phyloP scores from a whole-genome alignment of 1,140 invertebrate genomes.

The Drosophila guanche region DNA sequence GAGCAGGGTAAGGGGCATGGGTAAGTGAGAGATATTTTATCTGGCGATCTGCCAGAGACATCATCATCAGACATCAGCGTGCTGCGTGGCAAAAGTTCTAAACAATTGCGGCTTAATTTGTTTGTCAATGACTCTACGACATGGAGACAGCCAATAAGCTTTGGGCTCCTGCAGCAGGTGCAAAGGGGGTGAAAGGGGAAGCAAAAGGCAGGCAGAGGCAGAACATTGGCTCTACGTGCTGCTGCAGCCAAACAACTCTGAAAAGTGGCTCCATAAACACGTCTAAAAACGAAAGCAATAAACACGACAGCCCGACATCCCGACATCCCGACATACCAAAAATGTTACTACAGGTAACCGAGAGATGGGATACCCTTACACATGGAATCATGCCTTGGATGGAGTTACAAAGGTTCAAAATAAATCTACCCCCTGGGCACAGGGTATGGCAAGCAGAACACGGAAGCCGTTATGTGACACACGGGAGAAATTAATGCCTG shows the following conservation, averaged over 20 bases:
- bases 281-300: slow-evolving; percentile 43
- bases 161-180: not conserved
- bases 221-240: slow-evolving; percentile 41
- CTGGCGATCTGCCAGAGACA: too few relatives aligned
- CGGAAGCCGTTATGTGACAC: slow-evolving; percentile 64
- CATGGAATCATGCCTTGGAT: not conserved
- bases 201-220: not conserved
- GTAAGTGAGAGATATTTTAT: too few relatives aligned
- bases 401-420: not conserved
- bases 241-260: slow-evolving; percentile 40
- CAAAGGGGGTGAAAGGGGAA: not conserved
- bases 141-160: slow-evolving; percentile 16
- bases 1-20: too few relatives aligned
- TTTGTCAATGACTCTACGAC: slow-evolving; percentile 43
- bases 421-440: not conserved
- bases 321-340: slow-evolving; percentile 1
- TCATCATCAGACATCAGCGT: not conserved
- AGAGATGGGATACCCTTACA: not conserved
- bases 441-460: not conserved
- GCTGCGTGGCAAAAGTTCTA: slow-evolving; percentile 25
- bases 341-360: not conserved
- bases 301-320: not conserved
- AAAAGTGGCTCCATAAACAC: slow-evolving; percentile 70
- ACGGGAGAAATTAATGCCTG: slow-evolving; percentile 77
- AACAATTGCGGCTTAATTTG: slow-evolving; percentile 62